Evolutionary conservation across 1,140 invertebrate species (phyloP).

Genomic region (Camponotus floridanus): DNA sequence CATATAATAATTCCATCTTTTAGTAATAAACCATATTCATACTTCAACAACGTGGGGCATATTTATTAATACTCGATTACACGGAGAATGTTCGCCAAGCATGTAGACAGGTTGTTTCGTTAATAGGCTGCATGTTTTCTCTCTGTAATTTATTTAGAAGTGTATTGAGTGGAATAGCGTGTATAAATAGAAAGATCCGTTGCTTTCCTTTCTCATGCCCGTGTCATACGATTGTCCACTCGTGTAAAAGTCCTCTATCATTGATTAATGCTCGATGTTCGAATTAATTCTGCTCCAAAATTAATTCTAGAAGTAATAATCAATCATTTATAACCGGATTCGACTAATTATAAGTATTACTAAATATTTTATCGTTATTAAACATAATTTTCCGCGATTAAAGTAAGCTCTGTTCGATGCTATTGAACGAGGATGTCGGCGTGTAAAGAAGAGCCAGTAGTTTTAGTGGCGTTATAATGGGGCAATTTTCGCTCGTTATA

Average conservation of each 20-base stretch:
- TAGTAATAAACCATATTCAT: slow-evolving; percentile 11
- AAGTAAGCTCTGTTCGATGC: not conserved
- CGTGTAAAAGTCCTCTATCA: slow-evolving; percentile 19
- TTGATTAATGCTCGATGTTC: slow-evolving; percentile 1
- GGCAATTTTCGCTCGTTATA: slow-evolving; percentile 45
- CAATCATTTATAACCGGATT: slow-evolving; percentile 24
- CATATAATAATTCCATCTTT: not conserved
- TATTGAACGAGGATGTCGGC: slow-evolving; percentile 1
- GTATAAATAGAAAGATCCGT: not conserved
- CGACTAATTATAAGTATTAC: not conserved
- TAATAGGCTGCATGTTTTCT: slow-evolving; percentile 71
- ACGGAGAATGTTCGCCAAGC: slow-evolving; percentile 25
- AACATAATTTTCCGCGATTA: not conserved
- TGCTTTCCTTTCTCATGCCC: slow-evolving; percentile 2
- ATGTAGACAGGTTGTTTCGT: slow-evolving; percentile 71
- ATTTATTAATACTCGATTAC: slow-evolving; percentile 57
- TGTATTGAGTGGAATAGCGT: slow-evolving; percentile 34
- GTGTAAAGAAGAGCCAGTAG: not conserved
- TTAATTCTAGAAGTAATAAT: slow-evolving; percentile 20
- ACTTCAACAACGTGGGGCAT: slow-evolving; percentile 15
- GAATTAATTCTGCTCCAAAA: slow-evolving; percentile 5
- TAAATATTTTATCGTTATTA: not conserved
- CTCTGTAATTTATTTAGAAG: slow-evolving; percentile 71
- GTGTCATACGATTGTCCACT: slow-evolving; percentile 2
- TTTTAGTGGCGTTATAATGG: slow-evolving; percentile 8